Conservation (phyloP, 1,140 invertebrate species). For the Carcinoscorpius rotundicauda region DNA sequence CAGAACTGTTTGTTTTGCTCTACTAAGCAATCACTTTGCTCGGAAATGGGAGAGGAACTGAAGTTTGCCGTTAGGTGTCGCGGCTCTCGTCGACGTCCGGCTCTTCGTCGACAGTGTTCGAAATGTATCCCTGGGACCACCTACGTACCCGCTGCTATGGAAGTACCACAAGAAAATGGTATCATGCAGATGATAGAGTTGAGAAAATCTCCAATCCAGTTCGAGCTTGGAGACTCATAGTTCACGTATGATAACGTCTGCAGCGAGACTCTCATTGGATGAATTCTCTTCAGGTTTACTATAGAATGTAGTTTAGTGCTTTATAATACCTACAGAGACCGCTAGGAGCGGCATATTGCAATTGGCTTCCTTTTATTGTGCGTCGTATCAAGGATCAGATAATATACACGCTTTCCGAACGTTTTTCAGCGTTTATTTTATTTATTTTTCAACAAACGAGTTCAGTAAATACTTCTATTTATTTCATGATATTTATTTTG, state of each 20-base stretch:
- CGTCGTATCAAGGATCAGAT: no score
- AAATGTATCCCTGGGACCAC: conserved; percentile 49
- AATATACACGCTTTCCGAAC: no score
- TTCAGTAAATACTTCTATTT: no score
- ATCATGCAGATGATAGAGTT: conserved; percentile 46
- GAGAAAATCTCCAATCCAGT: conserved; percentile 45
- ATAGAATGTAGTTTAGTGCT: no score
- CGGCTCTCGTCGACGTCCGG: conserved; percentile 63
- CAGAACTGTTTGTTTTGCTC: conserved; percentile 21
- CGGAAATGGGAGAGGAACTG: conserved; percentile 89
- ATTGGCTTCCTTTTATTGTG: no score
- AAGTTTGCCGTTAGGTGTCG: conserved; percentile 80
- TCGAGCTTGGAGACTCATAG: conserved; percentile 28
- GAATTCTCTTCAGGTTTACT: no score
- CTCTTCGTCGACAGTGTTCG: conserved; percentile 55
- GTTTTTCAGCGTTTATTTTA: no score
- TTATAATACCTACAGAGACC: no score
- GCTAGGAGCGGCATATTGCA: no score
- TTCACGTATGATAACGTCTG: background rate
- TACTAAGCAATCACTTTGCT: conserved; percentile 71
- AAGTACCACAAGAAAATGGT: conserved; percentile 44
- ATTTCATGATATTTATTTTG: no score
- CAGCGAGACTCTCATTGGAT: no score
- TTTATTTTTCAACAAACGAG: no score
- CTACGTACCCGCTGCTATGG: conserved; percentile 50